Evolutionary conservation across 2,888 invertebrate species (phyloP).

Genomic region (Drosophila lacicola): DNA sequence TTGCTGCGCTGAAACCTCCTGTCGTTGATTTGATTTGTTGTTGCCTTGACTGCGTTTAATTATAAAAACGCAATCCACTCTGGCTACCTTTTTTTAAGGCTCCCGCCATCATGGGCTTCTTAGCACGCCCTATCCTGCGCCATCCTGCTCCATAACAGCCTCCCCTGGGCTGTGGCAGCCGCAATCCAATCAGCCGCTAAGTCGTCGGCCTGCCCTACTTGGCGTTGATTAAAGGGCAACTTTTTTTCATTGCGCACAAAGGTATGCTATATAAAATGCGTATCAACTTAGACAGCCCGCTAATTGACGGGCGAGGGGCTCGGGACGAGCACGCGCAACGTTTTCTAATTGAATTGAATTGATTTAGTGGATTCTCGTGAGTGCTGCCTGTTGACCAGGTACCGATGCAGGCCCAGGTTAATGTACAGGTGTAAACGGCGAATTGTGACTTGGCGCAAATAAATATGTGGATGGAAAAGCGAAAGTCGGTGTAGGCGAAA

Average conservation of each 20-base stretch:
- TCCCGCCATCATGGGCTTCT: conserved; percentile 16
- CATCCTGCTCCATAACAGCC: not conserved
- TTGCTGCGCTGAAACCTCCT: conserved; percentile 20
- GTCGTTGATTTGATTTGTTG: conserved; percentile 67
- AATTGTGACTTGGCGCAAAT: conserved; percentile 43
- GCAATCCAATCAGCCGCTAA: conserved; percentile 75
- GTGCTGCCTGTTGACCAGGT: conserved; percentile 20
- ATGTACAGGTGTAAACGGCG: conserved; percentile 45
- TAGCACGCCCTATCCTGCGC: not conserved
- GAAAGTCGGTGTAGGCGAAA: not conserved
- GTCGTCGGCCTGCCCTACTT: conserved; percentile 49
- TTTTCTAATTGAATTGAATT: conserved; percentile 75
- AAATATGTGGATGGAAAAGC: not conserved
- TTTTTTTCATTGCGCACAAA: conserved; percentile 33
- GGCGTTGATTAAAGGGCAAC: conserved; percentile 69
- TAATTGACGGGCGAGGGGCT: conserved; percentile 44
- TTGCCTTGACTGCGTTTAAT: conserved; percentile 69
- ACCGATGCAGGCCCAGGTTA: not conserved
- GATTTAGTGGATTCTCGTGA: conserved; percentile 67
- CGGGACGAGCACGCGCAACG: conserved; percentile 3
- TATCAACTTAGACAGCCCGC: conserved; percentile 51
- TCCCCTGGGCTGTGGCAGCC: conserved; percentile 33
- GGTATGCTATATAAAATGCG: conserved; percentile 57
- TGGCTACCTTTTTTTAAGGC: conserved; percentile 32
- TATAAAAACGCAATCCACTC: conserved; percentile 58